Percentiles rank a stretch among this genome's conserved stretches.
Evolutionary conservation across 2,888 invertebrate genomes (phyloP).

Genomic region (Drosophila robusta): DNA sequence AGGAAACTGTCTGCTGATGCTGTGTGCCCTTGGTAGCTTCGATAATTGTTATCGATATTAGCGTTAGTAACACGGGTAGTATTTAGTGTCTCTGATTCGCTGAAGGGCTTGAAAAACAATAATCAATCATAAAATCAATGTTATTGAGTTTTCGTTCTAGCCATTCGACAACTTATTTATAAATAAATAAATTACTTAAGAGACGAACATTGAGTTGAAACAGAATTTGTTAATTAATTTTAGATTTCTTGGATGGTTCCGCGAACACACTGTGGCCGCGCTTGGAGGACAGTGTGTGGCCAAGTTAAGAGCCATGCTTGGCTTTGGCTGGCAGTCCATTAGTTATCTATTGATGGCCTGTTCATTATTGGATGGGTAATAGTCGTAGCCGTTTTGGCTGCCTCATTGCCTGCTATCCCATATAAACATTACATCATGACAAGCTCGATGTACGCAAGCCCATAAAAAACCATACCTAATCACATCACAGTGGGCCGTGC

Average conservation of each 20-base stretch:
- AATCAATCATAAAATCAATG: constrained; percentile 13
- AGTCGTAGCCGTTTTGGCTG: constrained; percentile 24
- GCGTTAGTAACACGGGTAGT: not conserved
- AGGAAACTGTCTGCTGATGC: too few species aligned
- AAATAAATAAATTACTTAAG: constrained; percentile 8
- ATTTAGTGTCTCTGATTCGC: not conserved
- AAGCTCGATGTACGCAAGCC: constrained; percentile 39
- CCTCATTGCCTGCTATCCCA: constrained; percentile 42
- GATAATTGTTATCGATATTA: not conserved
- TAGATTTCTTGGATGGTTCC: not conserved
- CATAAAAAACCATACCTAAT: constrained; percentile 56
- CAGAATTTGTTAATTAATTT: constrained; percentile 18
- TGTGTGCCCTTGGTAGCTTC: not conserved
- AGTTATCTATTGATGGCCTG: constrained; percentile 51
- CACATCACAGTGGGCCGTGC: constrained; percentile 44
- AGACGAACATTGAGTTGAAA: constrained; percentile 10
- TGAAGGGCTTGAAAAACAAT: not conserved
- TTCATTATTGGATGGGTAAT: constrained; percentile 39
- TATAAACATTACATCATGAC: constrained; percentile 53
- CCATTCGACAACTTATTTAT: not conserved
- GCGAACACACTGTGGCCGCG: not conserved
- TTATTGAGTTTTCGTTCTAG: not conserved
- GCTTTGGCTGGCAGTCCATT: constrained; percentile 28
- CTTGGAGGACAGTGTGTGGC: not conserved
- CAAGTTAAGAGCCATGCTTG: constrained; percentile 10